Conservation (phyloP, 2,888 invertebrate species). For the Heteromyza rotundicornis region DNA sequence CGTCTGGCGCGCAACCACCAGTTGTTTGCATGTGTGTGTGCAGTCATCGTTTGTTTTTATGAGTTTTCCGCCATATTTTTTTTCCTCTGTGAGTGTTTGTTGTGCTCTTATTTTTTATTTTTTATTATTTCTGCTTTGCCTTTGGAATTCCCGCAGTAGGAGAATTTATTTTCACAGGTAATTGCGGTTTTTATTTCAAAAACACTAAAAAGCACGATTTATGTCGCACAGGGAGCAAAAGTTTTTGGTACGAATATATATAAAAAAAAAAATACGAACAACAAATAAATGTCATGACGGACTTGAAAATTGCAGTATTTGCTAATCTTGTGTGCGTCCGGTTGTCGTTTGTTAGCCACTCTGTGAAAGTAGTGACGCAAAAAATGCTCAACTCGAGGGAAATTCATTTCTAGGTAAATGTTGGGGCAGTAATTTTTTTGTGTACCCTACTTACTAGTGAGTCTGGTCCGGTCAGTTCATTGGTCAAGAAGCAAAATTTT, state of each 20-base stretch:
- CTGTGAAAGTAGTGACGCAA: no score
- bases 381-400: no score
- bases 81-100: constrained; percentile 6
- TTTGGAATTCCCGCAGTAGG: constrained; percentile 8
- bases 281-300: neutral
- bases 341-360: no score
- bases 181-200: constrained; percentile 52
- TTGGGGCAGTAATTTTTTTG: no score
- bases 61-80: neutral
- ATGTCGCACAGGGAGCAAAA: neutral
- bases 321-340: constrained; percentile 4
- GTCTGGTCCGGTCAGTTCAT: no score
- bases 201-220: neutral
- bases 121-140: constrained; percentile 35
- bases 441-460: no score
- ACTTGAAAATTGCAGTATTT: neutral
- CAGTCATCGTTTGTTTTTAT: constrained; percentile 20
- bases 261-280: no score
- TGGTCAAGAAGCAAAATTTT: no score
- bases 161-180: constrained; percentile 38
- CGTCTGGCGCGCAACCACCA: constrained; percentile 9
- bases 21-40: constrained; percentile 4
- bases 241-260: neutral
- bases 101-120: constrained; percentile 11
- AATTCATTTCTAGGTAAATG: no score